Conservation (phyloP, 2,888 invertebrate species). For the Clanis bilineata region DNA sequence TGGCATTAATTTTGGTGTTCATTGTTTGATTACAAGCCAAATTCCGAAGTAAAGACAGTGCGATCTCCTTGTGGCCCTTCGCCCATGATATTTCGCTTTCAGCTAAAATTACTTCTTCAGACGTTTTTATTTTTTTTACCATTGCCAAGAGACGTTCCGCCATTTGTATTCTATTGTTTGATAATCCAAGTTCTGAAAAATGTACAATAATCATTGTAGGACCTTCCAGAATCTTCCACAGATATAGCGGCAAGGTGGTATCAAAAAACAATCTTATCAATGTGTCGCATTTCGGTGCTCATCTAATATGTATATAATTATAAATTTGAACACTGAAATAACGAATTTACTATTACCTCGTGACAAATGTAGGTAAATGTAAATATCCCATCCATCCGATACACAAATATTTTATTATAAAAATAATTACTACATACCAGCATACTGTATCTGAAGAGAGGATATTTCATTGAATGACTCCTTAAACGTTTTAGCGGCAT, state of each 20-base stretch:
- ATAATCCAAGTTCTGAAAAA: constrained; percentile 74
- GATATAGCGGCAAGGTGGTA: no score
- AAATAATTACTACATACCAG: constrained; percentile 52
- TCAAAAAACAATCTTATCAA: no score
- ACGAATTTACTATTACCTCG: no score
- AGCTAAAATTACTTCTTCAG: constrained; percentile 58
- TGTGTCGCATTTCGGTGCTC: no score
- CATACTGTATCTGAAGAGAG: constrained; percentile 71
- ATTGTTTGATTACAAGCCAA: constrained; percentile 50
- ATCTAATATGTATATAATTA: no score
- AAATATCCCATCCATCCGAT: not conserved
- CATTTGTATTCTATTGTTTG: constrained; percentile 77
- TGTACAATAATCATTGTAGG: no score
- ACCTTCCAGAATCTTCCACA: no score
- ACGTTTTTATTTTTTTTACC: constrained; percentile 56
- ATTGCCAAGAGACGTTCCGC: constrained; percentile 77
- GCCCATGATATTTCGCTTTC: constrained; percentile 75
- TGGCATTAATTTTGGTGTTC: constrained; percentile 53
- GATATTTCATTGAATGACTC: constrained; percentile 57
- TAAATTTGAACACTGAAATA: no score
- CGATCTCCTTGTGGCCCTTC: constrained; percentile 73
- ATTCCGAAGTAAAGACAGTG: constrained; percentile 64
- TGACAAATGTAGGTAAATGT: not conserved
- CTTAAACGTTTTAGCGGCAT: constrained; percentile 58
- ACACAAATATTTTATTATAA: not conserved